phyloP scores from a whole-genome alignment of 2,888 invertebrate species.

The Pecten maximus region DNA sequence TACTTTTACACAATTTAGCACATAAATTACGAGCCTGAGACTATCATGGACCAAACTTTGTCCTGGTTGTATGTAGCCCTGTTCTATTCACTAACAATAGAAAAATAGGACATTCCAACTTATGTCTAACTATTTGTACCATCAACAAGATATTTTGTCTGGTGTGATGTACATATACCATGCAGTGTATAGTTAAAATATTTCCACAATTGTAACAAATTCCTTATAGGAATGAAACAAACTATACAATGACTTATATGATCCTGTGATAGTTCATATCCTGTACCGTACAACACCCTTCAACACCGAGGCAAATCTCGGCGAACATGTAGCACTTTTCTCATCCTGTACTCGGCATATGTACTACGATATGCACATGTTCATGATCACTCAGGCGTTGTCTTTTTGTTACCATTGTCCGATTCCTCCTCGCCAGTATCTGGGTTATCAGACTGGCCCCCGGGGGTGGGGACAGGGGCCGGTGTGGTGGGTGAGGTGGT shows the following conservation, averaged over 20 bases:
- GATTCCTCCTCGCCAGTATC: constrained; percentile 67
- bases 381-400: background rate
- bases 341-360: background rate
- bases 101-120: background rate
- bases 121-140: background rate
- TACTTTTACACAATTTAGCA: background rate
- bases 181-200: background rate
- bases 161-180: background rate
- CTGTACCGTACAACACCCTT: background rate
- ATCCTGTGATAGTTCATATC: background rate
- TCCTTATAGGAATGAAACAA: constrained; percentile 1
- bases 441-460: constrained; percentile 55
- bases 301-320: background rate
- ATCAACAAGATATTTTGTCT: background rate
- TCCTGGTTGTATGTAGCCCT: background rate
- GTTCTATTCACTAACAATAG: background rate
- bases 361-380: background rate
- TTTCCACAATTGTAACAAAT: background rate
- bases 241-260: background rate
- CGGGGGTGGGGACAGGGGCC: constrained; percentile 42
- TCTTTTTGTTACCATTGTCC: constrained; percentile 42
- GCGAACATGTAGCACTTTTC: background rate
- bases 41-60: background rate
- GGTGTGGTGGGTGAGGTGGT: constrained; percentile 46
- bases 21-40: background rate